Base-by-base conservation (phyloP, 2,113 vertebrate species). In the Piaya cayana region DNA sequence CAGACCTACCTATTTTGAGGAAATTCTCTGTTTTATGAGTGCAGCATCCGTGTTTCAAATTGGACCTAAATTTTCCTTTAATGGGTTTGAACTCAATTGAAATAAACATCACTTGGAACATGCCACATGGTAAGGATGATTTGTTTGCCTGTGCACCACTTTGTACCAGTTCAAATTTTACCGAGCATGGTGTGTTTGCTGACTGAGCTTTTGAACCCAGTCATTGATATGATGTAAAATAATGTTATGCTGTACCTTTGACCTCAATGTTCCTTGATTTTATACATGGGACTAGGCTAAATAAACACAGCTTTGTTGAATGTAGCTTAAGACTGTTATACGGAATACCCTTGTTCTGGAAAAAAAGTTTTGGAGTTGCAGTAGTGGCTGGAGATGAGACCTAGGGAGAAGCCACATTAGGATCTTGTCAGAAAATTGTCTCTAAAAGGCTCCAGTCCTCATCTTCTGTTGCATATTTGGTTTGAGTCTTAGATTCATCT, bases 301-400 rank as follows among this genome's bases (percentile, higher is more conserved):
- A 43, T 14, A 11, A 74, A 32, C 1, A 1, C 22, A 69, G 59
- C 29, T 49, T 15, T 34, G 53, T 12, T 26, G 58, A 19, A 53
- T 32, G 55, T 12, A 49, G 67, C n/a, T 45, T 49, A 50, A 67
- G 53, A 39, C 15, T 25, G 7, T 23, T 15, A 1, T 0, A 12
- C 14, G n/a, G 23, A 60, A 27, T 13, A 1, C 1, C 1, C 12
- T 5, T 3, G 17, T 42, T 20, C 14, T 39, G 30, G 64, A 11
- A 55, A 26, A 19, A 55, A 56, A 88, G 34, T 81, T 59, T 20
- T 9, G 8, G 42, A 50, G 60, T 36, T 27, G 8, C 43, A 32
- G 11, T 34, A 17, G 55, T 26, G 7, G 45, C 55, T 25, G 23
- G 34, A 76, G 82, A 49, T 60, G 70, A 67, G 50, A 76, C 25